Evolutionary conservation across 53 echinoderm and acorn worm species (phyloP).

Genomic region (Mesocentrotus franciscanus): DNA sequence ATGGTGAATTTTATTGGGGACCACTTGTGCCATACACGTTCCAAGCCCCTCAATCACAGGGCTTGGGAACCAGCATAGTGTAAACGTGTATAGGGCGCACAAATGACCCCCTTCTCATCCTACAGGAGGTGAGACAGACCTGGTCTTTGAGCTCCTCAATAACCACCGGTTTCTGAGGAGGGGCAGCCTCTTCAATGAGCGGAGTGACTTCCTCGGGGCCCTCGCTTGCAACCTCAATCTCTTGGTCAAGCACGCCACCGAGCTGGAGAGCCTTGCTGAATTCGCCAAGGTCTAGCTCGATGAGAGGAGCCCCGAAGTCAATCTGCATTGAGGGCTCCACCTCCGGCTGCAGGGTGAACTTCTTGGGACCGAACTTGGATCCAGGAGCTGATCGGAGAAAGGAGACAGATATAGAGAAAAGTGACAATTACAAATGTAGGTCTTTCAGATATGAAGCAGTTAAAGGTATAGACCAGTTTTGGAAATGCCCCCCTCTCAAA

Average conservation of each 20-base stretch:
- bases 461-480: too few relatives aligned
- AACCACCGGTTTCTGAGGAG: conserved; percentile 68
- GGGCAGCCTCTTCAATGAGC: conserved; percentile 65
- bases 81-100: not conserved
- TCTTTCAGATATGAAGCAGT: too few relatives aligned
- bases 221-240: conserved; percentile 75
- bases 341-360: conserved; percentile 76
- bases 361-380: conserved; percentile 72
- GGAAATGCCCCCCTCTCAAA: too few relatives aligned
- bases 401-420: not conserved
- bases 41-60: conserved; percentile 4
- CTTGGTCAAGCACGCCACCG: conserved; percentile 67
- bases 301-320: conserved; percentile 76
- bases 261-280: conserved; percentile 62
- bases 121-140: conserved; percentile 59
- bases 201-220: conserved; percentile 63
- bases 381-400: conserved; percentile 39
- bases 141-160: conserved; percentile 85
- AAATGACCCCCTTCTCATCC: conserved; percentile 1
- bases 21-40: conserved; percentile 17
- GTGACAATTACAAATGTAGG: too few relatives aligned
- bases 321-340: conserved; percentile 81
- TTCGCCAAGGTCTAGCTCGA: conserved; percentile 80
- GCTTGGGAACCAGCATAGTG: not conserved
- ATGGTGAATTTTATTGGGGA: not conserved